These are phyloP conservation scores for Sesamia inferens DNA, from an alignment of 2,888 invertebrate species.

Conservation along the genomic window DNA sequence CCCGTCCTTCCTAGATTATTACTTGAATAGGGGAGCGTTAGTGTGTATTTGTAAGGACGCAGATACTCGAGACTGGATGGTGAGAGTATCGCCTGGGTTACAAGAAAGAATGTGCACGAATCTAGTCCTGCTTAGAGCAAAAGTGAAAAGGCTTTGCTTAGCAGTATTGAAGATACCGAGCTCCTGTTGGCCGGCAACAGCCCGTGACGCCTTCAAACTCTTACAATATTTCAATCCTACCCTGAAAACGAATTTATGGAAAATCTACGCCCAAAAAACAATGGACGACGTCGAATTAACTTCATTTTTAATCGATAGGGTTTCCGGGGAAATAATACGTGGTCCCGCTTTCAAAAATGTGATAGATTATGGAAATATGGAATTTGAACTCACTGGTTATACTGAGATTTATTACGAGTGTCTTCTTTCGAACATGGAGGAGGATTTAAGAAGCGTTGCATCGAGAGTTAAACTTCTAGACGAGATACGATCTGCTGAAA, in stretches of 20 bases:
- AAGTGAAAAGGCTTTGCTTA: slow-evolving; percentile 81
- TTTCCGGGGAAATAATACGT: slow-evolving; percentile 83
- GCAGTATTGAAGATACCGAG: slow-evolving; percentile 81
- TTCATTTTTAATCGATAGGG: slow-evolving; percentile 81
- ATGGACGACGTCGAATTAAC: slow-evolving; percentile 76
- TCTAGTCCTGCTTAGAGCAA: slow-evolving; percentile 79
- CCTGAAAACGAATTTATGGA: slow-evolving; percentile 80
- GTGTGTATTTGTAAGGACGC: slow-evolving; percentile 84
- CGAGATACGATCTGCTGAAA: slow-evolving; percentile 75
- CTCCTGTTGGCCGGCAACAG: slow-evolving; percentile 79
- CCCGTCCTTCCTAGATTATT: slow-evolving; percentile 82
- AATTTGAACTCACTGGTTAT: slow-evolving; percentile 83
- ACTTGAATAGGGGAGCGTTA: slow-evolving; percentile 83
- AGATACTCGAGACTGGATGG: slow-evolving; percentile 83
- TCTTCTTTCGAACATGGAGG: slow-evolving; percentile 76
- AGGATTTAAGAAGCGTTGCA: slow-evolving; percentile 80
- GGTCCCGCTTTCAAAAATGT: slow-evolving; percentile 83
- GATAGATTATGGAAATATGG: slow-evolving; percentile 83
- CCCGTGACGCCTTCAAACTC: slow-evolving; percentile 81
- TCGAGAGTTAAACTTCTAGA: slow-evolving; percentile 82
- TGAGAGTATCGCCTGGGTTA: slow-evolving; percentile 81
- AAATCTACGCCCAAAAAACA: slow-evolving; percentile 80
- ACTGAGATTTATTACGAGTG: slow-evolving; percentile 84
- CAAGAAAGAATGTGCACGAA: slow-evolving; percentile 82
- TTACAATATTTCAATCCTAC: slow-evolving; percentile 85